phyloP scores from a whole-genome alignment of 2,888 invertebrate genomes.

The Platycheirus rosarum region DNA sequence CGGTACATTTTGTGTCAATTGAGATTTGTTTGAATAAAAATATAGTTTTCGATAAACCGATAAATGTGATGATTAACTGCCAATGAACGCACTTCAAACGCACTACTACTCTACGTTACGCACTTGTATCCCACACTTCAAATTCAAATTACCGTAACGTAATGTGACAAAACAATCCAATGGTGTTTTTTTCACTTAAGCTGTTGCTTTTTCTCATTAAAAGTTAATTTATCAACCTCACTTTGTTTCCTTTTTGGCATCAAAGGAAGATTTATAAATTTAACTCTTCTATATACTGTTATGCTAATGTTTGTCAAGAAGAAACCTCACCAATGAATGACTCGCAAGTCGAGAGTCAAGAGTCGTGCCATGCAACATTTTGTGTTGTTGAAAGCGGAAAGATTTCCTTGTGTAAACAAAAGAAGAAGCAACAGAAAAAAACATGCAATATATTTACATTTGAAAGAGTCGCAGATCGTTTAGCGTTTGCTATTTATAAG shows the following conservation, averaged over 20 bases:
- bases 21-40: no score
- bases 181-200: background rate
- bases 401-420: slow-evolving; percentile 23
- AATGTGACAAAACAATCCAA: no score
- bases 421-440: background rate
- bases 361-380: background rate
- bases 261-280: background rate
- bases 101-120: no score
- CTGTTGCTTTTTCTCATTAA: background rate
- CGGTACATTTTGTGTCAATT: no score
- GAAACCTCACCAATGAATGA: slow-evolving; percentile 4
- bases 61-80: no score
- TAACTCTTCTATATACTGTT: background rate
- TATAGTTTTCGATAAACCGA: no score
- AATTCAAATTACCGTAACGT: no score
- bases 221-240: background rate
- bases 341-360: background rate
- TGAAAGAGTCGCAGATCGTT: slow-evolving; percentile 31
- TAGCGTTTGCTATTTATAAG: slow-evolving; percentile 24
- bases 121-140: no score
- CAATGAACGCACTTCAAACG: no score
- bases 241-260: background rate
- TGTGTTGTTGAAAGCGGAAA: slow-evolving; percentile 17
- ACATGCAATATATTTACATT: slow-evolving; percentile 24
- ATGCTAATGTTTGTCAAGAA: slow-evolving; percentile 18